Evolutionary conservation across 2,888 invertebrate genomes (phyloP), one percentile per base, ranked within the genome.

Genomic region (Agrochola lychnidis): DNA sequence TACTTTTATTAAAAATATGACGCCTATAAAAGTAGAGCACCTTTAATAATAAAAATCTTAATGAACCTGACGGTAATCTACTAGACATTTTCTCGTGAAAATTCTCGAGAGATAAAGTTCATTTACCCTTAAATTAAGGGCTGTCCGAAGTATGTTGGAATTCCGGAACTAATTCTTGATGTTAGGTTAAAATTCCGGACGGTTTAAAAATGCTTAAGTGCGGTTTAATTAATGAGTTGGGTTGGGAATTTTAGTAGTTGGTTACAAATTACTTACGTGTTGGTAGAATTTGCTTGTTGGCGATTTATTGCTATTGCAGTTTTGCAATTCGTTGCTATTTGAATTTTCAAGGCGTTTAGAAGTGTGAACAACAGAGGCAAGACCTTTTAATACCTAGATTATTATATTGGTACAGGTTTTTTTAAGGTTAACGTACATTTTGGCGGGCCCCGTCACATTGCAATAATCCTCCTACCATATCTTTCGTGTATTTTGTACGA

Each of bases 61-160:
- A 83, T 85, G 82, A 83, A 77, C 77, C 66, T n/a, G 56, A 61
- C 73, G 70, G 71, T 75, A 73, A 73, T 71, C 78, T 81, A 79
- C 74, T 70, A 64, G 70, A 82, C n/a, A 83, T 85, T 84, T 76
- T n/a, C 66, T 83, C 72, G 70, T 68, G 68, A 70, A 83, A 81
- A 77, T 85, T 83, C 85, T 81, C n/a, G 10, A 22, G 40, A 61
- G 69, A 77, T 82, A 61, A 82, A 72, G 70, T 84, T 67, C n/a
- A 42, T 70, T 85, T 56, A n/a, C 19, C 56, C 40, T 62, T 53
- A 61, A 84, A n/a, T 63, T 73, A 73, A 68, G 82, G 82, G 82
- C 57, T 83, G 85, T 73, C 56, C 22, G 48, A 40, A 70, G 57
- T 68, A 69, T 66, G 63, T 72, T 9, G 36, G 30, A 75, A 68